Percentiles rank a stretch among this genome's conserved stretches.
phyloP scores from a whole-genome alignment of 1,140 invertebrate species.

The Popillia japonica region DNA sequence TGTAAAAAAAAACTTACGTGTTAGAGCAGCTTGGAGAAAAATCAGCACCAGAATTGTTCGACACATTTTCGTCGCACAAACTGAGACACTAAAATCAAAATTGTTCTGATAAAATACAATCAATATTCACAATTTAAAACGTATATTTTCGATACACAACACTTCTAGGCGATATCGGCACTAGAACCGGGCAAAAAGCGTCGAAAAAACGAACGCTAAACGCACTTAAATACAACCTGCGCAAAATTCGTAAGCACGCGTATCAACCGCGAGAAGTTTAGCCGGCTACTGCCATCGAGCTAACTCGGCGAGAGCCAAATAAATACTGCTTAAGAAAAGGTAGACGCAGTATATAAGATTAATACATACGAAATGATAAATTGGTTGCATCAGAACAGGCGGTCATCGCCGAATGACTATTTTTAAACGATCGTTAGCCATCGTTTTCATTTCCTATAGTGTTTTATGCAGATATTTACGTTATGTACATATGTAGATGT shows the following conservation, averaged over 20 bases:
- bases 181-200: neutral
- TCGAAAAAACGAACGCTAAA: neutral
- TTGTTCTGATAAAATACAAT: neutral
- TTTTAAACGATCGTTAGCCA: neutral
- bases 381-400: slow-evolving; percentile 28
- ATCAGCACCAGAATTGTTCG: neutral
- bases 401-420: neutral
- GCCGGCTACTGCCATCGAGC: neutral
- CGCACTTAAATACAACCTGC: neutral
- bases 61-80: neutral
- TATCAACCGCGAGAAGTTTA: neutral
- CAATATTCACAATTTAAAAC: neutral
- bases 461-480: neutral
- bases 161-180: neutral
- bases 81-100: neutral
- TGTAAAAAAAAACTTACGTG: slow-evolving; percentile 18
- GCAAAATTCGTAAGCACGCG: neutral
- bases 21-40: neutral
- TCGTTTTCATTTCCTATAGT: neutral
- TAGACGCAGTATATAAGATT: neutral
- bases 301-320: neutral
- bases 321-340: neutral
- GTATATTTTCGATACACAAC: neutral
- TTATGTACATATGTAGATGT: too few relatives aligned
- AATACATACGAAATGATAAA: slow-evolving; percentile 24